A percentile compares a stretch with the other conserved stretches of the same genome.
Conservation (phyloP, 2,113 vertebrate genomes). For the Chionomys nivalis region DNA sequence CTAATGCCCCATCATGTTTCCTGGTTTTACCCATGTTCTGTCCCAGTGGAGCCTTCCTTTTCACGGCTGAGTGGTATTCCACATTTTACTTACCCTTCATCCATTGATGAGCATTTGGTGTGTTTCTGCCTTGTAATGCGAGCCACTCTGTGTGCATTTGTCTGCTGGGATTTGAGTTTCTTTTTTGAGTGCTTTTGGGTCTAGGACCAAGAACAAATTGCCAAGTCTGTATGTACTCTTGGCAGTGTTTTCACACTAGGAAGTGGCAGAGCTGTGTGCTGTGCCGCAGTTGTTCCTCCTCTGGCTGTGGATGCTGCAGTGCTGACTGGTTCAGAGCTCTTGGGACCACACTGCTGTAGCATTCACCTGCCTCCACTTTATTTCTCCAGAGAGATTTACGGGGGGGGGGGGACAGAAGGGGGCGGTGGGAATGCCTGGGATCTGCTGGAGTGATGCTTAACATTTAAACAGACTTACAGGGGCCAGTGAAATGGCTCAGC, state of each 20-base stretch:
- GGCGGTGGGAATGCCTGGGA: neutral
- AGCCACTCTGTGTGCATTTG: accelerated
- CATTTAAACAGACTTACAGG: neutral
- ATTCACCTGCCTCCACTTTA: neutral
- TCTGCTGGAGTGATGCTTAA: neutral
- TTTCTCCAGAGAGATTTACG: neutral
- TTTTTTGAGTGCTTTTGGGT: neutral
- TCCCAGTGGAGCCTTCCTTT: neutral
- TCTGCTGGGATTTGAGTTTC: neutral
- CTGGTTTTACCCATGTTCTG: neutral
- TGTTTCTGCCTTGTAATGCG: neutral
- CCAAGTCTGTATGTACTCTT: neutral
- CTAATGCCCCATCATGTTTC: neutral
- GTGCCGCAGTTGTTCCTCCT: neutral
- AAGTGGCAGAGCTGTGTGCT: neutral
- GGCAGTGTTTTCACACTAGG: neutral
- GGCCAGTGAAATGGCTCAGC: neutral
- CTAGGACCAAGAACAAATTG: neutral
- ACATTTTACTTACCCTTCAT: neutral
- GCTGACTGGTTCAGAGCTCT: neutral
- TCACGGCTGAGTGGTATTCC: neutral
- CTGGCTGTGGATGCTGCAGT: neutral
- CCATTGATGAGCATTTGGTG: neutral
- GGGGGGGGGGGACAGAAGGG: neutral
- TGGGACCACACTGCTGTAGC: neutral